Evolutionary conservation across 2,888 invertebrate species (phyloP).

Genomic region (Automeris io): DNA sequence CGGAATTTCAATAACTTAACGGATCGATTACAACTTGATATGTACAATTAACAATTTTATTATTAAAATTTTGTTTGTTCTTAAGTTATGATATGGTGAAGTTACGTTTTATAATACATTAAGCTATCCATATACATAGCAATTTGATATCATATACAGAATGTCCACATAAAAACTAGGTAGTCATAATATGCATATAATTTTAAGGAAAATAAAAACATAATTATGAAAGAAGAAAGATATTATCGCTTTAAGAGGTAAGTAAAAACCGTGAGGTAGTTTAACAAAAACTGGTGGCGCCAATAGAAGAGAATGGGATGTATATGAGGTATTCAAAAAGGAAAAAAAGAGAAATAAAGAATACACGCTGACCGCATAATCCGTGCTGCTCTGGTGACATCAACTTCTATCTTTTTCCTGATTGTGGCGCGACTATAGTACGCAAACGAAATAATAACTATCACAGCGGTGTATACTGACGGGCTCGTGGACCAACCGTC

Average conservation of each 20-base stretch:
- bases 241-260: slow-evolving; percentile 16
- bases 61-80: too few species aligned
- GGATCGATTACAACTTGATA: background rate
- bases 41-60: background rate
- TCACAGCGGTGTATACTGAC: too few species aligned
- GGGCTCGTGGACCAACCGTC: too few species aligned
- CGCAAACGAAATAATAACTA: too few species aligned
- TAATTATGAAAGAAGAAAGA: background rate
- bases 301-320: too few species aligned
- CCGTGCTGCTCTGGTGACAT: too few species aligned
- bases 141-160: background rate
- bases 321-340: too few species aligned
- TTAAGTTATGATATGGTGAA: background rate
- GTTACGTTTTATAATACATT: too few species aligned
- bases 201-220: background rate
- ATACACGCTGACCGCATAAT: too few species aligned
- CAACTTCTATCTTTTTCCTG: too few species aligned
- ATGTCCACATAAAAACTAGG: background rate
- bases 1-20: slow-evolving; percentile 24
- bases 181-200: background rate
- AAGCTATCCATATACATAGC: background rate
- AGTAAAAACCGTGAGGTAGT: slow-evolving; percentile 51
- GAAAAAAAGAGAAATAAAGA: too few species aligned
- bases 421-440: too few species aligned
- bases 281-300: slow-evolving; percentile 25